phyloP scores from a whole-genome alignment of 2,797 vertebrate species.

The Serranus cabrilla region DNA sequence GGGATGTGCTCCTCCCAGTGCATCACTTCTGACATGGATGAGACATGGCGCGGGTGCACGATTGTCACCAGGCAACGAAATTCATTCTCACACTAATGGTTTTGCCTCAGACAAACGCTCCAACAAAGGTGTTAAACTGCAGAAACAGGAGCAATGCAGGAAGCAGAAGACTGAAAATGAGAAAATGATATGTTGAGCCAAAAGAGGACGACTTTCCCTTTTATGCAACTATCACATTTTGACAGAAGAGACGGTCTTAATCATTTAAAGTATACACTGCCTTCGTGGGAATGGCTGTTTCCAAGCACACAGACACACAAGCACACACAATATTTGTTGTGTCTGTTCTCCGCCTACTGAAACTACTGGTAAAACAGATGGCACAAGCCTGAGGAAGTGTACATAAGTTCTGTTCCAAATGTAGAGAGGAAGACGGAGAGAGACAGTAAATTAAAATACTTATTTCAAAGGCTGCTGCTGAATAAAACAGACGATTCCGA shows the following conservation, averaged over 20 bases:
- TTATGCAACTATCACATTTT: constrained; percentile 5
- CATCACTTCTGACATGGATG: constrained; percentile 59
- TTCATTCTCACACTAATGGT: constrained; percentile 45
- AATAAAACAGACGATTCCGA: constrained; percentile 15
- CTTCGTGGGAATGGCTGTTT: constrained; percentile 33
- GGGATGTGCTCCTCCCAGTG: constrained; percentile 50
- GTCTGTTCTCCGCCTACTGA: constrained; percentile 66
- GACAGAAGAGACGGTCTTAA: constrained; percentile 29
- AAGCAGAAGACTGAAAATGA: constrained; percentile 7
- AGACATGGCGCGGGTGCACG: constrained; percentile 41
- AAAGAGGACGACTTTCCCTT: constrained; percentile 31
- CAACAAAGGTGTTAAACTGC: constrained; percentile 47
- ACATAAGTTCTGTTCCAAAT: constrained; percentile 62
- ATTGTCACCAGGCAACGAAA: constrained; percentile 69
- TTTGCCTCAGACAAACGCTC: constrained; percentile 44
- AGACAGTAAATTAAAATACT: constrained; percentile 67
- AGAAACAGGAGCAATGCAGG: constrained; percentile 29
- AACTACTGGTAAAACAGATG: constrained; percentile 77
- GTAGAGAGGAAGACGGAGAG: constrained; percentile 37
- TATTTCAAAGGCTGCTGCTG: constrained; percentile 58
- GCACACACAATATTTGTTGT: constrained; percentile 60
- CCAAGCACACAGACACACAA: constrained; percentile 10
- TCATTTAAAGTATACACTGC: constrained; percentile 21
- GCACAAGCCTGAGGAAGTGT: constrained; percentile 69
- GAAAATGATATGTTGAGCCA: constrained; percentile 31